These are phyloP conservation scores for Phylloscopus trochilus DNA, from an alignment of 2,113 vertebrate genomes.

Conservation along the genomic window DNA sequence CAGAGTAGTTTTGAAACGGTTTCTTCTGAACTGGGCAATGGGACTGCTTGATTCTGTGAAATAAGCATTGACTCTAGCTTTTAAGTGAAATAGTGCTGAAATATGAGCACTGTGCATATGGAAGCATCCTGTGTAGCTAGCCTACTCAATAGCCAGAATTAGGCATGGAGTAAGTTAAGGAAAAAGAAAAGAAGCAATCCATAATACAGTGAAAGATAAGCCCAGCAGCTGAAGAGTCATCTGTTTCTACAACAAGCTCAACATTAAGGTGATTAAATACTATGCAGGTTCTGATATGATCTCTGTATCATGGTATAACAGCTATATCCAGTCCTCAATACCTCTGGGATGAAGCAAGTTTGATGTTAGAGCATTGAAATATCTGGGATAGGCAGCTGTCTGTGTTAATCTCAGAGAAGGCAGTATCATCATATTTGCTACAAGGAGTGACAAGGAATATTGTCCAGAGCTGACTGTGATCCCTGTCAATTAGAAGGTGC, in stretches of 20 bases:
- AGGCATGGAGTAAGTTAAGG: background rate
- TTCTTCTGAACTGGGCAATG: background rate
- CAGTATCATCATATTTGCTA: background rate
- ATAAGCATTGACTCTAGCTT: background rate
- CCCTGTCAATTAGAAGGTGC: background rate
- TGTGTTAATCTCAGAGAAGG: background rate
- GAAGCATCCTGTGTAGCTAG: background rate
- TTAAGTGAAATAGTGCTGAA: background rate
- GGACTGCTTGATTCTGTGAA: background rate
- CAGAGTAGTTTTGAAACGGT: background rate
- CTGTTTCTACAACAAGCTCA: background rate
- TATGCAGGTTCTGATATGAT: background rate
- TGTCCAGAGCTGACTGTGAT: background rate
- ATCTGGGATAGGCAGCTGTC: conserved; percentile 11
- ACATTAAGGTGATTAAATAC: background rate
- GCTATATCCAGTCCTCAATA: background rate
- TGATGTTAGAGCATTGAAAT: background rate
- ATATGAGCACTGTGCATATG: background rate
- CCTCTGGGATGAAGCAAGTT: background rate
- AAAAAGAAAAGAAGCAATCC: background rate
- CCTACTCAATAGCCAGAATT: background rate
- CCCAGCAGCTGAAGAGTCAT: background rate
- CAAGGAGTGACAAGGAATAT: background rate
- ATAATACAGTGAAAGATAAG: background rate
- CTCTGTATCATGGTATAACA: background rate